These are phyloP conservation scores for Galbula dea DNA, from an alignment of 2,113 vertebrate genomes.

Conservation along the genomic window DNA sequence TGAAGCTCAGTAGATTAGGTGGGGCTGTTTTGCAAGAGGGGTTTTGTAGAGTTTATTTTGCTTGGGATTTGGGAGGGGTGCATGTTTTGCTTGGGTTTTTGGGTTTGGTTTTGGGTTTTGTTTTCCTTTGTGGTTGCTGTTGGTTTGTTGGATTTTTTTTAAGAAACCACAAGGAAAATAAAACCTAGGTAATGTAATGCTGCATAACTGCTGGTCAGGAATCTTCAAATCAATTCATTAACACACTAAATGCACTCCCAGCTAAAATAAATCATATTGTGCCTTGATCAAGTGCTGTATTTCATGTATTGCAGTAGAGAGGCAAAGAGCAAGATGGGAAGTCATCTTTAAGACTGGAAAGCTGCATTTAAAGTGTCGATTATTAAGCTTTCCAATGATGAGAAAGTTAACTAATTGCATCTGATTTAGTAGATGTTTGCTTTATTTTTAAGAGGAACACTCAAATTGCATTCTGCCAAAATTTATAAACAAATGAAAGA, in stretches of 20 bases:
- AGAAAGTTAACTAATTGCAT: not conserved
- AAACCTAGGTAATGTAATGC: not conserved
- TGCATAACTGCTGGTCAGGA: not conserved
- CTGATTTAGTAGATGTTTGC: not conserved
- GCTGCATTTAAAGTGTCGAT: not conserved
- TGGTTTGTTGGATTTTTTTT: not conserved
- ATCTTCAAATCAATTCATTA: not conserved
- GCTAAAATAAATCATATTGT: not conserved
- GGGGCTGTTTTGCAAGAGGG: accelerated
- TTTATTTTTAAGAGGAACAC: not conserved
- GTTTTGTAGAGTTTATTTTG: not conserved
- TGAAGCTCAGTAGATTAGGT: not conserved
- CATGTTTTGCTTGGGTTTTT: not conserved
- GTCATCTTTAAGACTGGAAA: not conserved
- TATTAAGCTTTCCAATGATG: not conserved
- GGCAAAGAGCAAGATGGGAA: not conserved
- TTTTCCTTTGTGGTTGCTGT: too few species aligned
- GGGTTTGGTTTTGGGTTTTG: not conserved
- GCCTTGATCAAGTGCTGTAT: not conserved
- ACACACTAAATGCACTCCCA: not conserved
- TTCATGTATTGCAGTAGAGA: not conserved
- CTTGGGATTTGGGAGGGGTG: too few species aligned
- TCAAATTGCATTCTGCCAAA: not conserved
- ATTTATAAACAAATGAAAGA: not conserved
- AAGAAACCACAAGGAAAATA: not conserved